Evolutionary conservation across 2,888 invertebrate species (phyloP).

Genomic region (Acrobasis suavella): DNA sequence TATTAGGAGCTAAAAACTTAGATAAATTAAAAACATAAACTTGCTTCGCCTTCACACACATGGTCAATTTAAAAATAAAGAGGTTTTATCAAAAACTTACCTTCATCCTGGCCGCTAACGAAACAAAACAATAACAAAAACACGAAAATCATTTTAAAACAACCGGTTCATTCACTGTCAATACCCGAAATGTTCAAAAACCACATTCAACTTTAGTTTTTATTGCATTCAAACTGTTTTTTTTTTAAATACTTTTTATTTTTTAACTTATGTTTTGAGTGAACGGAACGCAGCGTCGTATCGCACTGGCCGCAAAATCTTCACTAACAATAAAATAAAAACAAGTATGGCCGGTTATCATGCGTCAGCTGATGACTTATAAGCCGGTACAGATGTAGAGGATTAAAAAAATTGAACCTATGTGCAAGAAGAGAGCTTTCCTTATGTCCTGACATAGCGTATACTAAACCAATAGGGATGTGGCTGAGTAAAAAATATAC

Average conservation of each 20-base stretch:
- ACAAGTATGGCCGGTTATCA: constrained; percentile 6
- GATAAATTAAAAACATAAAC: too few relatives aligned
- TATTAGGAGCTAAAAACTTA: too few relatives aligned
- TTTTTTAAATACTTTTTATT: background rate
- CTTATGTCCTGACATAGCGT: too few relatives aligned
- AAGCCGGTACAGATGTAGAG: constrained; percentile 14
- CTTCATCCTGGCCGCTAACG: constrained; percentile 11
- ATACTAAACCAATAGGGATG: too few relatives aligned
- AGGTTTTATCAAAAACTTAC: background rate
- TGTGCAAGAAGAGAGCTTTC: too few relatives aligned
- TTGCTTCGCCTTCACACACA: background rate
- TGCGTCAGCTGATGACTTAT: constrained; percentile 8
- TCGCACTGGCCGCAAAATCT: background rate
- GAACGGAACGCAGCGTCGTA: constrained; percentile 1
- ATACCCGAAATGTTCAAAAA: background rate
- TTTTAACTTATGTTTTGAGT: background rate
- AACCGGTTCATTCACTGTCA: background rate
- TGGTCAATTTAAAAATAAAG: background rate
- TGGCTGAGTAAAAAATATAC: too few relatives aligned
- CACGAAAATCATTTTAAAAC: constrained; percentile 15
- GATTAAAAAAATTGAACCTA: too few relatives aligned
- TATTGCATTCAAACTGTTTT: too few relatives aligned
- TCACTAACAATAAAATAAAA: constrained; percentile 10
- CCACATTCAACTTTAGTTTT: background rate
- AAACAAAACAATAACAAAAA: constrained; percentile 9